Percentiles rank a stretch among this genome's conserved stretches.
phyloP scores from a whole-genome alignment of 2,113 vertebrate genomes.

The Micromys minutus region DNA sequence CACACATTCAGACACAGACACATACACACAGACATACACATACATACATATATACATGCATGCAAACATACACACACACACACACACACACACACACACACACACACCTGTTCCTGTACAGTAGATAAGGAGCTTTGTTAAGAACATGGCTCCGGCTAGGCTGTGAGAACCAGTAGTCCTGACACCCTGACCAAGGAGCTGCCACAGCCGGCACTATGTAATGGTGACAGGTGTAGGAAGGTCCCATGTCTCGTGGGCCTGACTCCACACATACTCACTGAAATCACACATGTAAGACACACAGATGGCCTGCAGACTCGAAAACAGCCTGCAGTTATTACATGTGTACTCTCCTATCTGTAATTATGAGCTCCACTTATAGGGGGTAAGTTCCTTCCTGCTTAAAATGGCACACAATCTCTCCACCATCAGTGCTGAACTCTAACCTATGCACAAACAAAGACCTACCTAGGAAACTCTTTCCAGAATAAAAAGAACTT shows the following conservation, averaged over 20 bases:
- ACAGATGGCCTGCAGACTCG: background rate
- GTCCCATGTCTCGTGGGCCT: background rate
- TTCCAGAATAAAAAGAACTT: background rate
- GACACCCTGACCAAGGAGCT: background rate
- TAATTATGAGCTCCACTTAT: accelerated
- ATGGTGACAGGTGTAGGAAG: background rate
- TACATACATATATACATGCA: background rate
- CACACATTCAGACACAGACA: too few relatives aligned
- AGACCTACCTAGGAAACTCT: background rate
- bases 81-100: background rate
- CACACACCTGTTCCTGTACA: background rate
- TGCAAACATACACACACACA: background rate
- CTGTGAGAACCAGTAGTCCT: background rate
- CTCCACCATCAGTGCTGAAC: background rate
- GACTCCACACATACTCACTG: background rate
- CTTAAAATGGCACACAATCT: background rate
- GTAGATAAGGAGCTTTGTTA: accelerated
- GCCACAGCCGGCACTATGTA: background rate
- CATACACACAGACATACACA: background rate
- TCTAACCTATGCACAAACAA: background rate
- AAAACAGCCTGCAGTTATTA: background rate
- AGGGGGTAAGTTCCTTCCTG: background rate
- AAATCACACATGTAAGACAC: background rate
- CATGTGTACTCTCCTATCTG: background rate
- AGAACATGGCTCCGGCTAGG: too few relatives aligned